Evolutionary conservation across 2,888 invertebrate genomes (phyloP).

Genomic region (Acrobasis suavella): DNA sequence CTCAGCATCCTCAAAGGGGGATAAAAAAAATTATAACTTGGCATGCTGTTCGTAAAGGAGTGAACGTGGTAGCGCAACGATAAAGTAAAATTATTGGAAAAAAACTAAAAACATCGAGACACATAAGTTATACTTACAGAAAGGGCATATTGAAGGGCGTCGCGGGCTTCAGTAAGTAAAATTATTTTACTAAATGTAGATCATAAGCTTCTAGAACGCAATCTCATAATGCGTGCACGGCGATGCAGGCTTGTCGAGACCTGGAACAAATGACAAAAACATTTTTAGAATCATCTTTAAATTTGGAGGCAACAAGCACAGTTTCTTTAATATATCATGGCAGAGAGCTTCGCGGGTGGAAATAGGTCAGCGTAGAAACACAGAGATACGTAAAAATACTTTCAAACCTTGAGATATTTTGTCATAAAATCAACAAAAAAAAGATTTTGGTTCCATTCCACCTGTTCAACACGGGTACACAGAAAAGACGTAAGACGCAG

Average conservation of each 20-base stretch:
- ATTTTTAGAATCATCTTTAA: background rate
- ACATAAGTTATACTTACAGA: conserved; percentile 74
- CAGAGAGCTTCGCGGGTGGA: too few relatives aligned
- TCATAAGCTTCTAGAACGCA: conserved; percentile 70
- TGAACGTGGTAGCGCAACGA: conserved; percentile 80
- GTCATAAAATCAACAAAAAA: too few relatives aligned
- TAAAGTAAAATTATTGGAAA: conserved; percentile 62
- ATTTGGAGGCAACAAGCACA: background rate
- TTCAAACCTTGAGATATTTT: too few relatives aligned
- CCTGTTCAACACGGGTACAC: too few relatives aligned
- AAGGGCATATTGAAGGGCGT: conserved; percentile 64
- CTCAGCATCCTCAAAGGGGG: conserved; percentile 78
- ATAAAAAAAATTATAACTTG: conserved; percentile 77
- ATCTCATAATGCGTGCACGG: conserved; percentile 74
- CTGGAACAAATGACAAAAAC: conserved; percentile 57
- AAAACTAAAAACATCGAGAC: conserved; percentile 72
- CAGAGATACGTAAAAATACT: too few relatives aligned
- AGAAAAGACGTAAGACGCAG: too few relatives aligned
- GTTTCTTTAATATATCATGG: too few relatives aligned
- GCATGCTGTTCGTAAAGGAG: conserved; percentile 82
- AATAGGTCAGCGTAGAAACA: too few relatives aligned
- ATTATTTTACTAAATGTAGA: conserved; percentile 59
- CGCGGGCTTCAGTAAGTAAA: conserved; percentile 54
- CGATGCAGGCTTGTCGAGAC: conserved; percentile 55
- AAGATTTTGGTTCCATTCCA: too few relatives aligned